Percentiles rank a stretch among this genome's conserved stretches.
phyloP scores from a whole-genome alignment of 2,113 vertebrate species.

The Platysteira castanea region DNA sequence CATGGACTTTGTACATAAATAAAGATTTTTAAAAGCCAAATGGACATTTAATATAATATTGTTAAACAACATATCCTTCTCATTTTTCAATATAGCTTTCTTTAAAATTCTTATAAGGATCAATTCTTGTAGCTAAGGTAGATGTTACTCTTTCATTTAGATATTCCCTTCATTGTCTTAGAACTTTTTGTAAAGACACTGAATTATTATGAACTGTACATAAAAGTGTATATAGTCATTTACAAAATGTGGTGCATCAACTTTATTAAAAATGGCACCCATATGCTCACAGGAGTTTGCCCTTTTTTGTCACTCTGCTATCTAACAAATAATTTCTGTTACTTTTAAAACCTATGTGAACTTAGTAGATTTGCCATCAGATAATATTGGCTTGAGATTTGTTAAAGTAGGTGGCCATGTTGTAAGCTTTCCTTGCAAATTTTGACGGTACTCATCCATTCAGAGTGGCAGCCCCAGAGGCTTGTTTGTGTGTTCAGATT shows the following conservation, averaged over 20 bases:
- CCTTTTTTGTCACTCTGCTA: not conserved
- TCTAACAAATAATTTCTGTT: not conserved
- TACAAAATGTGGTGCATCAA: not conserved
- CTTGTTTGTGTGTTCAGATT: not conserved
- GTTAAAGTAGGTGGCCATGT: not conserved
- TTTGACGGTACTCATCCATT: not conserved
- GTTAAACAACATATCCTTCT: not conserved
- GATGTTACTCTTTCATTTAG: not conserved
- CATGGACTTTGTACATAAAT: not conserved
- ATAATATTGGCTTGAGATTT: not conserved
- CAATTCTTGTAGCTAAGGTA: not conserved
- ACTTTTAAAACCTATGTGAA: not conserved
- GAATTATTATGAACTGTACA: not conserved
- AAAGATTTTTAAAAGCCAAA: not conserved
- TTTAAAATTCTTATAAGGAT: not conserved
- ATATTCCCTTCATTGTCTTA: not conserved
- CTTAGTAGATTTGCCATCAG: not conserved
- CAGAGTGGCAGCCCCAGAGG: not conserved
- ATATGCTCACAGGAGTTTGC: not conserved
- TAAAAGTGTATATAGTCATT: not conserved
- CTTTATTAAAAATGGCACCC: not conserved
- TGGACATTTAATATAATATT: not conserved
- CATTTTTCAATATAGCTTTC: not conserved
- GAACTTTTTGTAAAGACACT: not conserved
- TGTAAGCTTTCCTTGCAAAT: not conserved